Conservation (phyloP, 2,113 vertebrate genomes). For the Colinus virginianus region DNA sequence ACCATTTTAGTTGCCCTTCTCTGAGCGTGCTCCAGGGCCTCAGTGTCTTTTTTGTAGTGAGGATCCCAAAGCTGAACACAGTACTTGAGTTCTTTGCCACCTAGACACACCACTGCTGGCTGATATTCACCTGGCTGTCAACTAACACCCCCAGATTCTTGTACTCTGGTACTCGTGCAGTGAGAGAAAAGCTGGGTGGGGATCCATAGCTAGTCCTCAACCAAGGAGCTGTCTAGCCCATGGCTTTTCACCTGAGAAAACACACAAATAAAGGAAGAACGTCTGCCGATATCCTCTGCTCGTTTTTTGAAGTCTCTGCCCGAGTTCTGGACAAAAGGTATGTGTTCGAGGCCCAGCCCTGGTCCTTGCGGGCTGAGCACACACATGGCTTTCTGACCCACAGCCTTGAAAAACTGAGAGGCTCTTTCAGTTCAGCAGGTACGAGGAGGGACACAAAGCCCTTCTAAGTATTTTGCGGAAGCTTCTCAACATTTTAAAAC, state of each 20-base stretch:
- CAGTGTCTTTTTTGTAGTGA: no score
- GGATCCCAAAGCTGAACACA: no score
- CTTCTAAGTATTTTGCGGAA: rapidly evolving
- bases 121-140: no score
- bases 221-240: background rate
- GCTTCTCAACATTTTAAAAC: background rate
- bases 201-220: rapidly evolving
- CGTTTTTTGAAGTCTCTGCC: background rate
- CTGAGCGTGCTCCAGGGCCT: no score
- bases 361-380: rapidly evolving
- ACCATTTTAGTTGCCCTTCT: no score
- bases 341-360: rapidly evolving
- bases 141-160: no score
- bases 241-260: background rate
- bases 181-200: background rate
- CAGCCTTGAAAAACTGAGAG: rapidly evolving
- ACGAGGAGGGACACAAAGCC: background rate
- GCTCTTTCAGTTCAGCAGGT: rapidly evolving
- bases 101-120: no score
- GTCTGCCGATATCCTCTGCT: rapidly evolving
- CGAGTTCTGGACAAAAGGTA: background rate
- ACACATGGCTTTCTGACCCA: rapidly evolving
- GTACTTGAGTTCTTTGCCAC: no score
- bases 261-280: background rate
- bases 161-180: no score